These are phyloP conservation scores for Oxygymnocypris stewartii DNA, from an alignment of 2,113 vertebrate species.

Conservation along the genomic window DNA sequence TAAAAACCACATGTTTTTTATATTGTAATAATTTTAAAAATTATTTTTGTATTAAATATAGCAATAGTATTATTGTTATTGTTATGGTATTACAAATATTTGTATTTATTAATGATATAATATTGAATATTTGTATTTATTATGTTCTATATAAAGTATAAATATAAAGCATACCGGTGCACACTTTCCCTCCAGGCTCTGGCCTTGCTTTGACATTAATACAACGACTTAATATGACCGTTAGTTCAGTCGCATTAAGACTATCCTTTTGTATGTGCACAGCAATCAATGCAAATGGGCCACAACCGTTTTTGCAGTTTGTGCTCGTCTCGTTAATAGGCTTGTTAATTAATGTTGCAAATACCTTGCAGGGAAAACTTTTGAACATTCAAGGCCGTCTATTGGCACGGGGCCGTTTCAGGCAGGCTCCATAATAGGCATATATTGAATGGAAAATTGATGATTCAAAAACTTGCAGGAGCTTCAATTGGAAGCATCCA, in stretches of 20 bases:
- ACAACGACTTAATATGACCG: background rate
- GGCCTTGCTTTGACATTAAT: background rate
- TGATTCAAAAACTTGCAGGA: slow-evolving; percentile 45
- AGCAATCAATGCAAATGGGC: slow-evolving; percentile 43
- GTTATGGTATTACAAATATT: background rate
- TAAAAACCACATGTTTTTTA: background rate
- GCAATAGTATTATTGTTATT: background rate
- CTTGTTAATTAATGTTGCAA: slow-evolving; percentile 57
- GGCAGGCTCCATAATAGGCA: slow-evolving; percentile 30
- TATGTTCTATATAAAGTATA: background rate
- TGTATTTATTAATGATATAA: background rate
- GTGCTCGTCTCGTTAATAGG: slow-evolving; percentile 47
- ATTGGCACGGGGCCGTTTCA: slow-evolving; percentile 29
- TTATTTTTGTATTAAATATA: background rate
- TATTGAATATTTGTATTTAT: background rate
- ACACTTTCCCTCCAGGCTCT: background rate
- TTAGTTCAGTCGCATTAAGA: slow-evolving; percentile 34
- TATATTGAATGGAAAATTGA: slow-evolving; percentile 43
- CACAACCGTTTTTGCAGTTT: slow-evolving; percentile 41
- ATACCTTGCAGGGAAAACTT: slow-evolving; percentile 50
- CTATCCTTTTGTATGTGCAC: slow-evolving; percentile 25
- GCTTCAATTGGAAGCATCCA: slow-evolving; percentile 44
- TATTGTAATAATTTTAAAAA: background rate
- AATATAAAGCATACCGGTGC: background rate
- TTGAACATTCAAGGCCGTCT: slow-evolving; percentile 40